Evolutionary conservation across 2,113 vertebrate species (phyloP), one percentile per base, ranked within the genome.

Genomic region (Neotoma lepida): DNA sequence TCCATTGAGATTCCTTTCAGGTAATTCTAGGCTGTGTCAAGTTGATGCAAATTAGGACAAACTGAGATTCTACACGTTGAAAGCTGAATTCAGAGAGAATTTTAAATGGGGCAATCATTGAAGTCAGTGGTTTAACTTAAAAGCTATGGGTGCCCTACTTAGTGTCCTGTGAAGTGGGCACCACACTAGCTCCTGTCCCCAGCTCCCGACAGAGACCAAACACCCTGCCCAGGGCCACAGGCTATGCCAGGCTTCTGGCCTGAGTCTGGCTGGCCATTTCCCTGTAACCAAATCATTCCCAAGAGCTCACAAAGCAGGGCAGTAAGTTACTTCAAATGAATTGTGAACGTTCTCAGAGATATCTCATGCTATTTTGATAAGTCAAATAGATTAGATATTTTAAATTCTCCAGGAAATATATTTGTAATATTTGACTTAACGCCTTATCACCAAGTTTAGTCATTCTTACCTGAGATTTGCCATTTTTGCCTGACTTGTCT

Each of bases 331-430:
- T 93, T 92, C 88, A 82, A 93, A 85, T 82, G 86, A 88, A 88
- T 82, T 86, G 15, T 24, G 61, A 90, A 88, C 35, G 5, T 93
- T 94, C 95, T 94, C 61, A 88, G 91, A 93, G 71, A 22, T 70
- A 56, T 82, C 58, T 77, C 71, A 74, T 49, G 58, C 77, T 86
- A 18, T 88, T 58, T 81, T 86, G 86, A 93, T 91, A 94, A 95
- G 46, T 74, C 80, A 33, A 94, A 61, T 80, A 88, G 93, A 89
- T 96, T 70, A 91, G 46, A 96, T 94, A 63, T 77, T 93, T 97
- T 81, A 94, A 96, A 96, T 96, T 94, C 92, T 61, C 88, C 26
- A 66, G 70, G 35, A 88, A 89, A 63, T 44, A 51, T 61, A 58
- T 93, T 93, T 88, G 49, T 90, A 74, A 81, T 61, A 73, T 87